phyloP scores from a whole-genome alignment of 2,113 vertebrate genomes.

The Alaudala cheleensis region DNA sequence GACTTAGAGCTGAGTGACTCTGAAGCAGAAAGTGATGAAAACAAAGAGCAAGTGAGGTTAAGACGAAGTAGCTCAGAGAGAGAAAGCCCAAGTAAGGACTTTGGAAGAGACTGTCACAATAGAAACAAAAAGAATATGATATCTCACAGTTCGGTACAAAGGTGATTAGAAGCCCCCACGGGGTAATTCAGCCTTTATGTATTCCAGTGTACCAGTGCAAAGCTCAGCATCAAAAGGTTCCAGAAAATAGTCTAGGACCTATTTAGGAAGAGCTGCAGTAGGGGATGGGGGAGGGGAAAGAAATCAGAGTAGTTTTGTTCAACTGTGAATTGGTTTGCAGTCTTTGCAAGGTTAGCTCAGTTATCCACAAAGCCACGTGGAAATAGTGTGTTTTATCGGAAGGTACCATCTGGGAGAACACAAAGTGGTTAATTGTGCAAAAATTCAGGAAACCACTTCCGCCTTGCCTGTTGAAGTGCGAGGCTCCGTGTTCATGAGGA shows the following conservation, averaged over 20 bases:
- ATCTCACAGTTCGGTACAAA: slow-evolving; percentile 84
- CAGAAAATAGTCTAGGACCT: slow-evolving; percentile 28
- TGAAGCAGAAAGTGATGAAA: slow-evolving; percentile 88
- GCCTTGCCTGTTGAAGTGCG: not conserved
- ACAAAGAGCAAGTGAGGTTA: slow-evolving; percentile 76
- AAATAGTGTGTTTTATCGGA: not conserved
- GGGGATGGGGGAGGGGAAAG: not conserved
- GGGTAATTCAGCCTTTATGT: slow-evolving; percentile 50
- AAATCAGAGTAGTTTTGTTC: slow-evolving; percentile 14
- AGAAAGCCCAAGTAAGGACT: slow-evolving; percentile 72
- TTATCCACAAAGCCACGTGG: not conserved
- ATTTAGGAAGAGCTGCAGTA: slow-evolving; percentile 37
- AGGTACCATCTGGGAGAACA: slow-evolving; percentile 2
- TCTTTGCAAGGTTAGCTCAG: slow-evolving; percentile 17
- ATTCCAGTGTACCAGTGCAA: slow-evolving; percentile 46
- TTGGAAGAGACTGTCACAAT: slow-evolving; percentile 71
- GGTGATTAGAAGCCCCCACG: slow-evolving; percentile 82
- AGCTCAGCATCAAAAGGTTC: slow-evolving; percentile 63
- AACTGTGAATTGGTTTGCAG: slow-evolving; percentile 51
- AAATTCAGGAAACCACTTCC: not conserved
- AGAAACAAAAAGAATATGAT: slow-evolving; percentile 80
- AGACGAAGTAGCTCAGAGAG: slow-evolving; percentile 69
- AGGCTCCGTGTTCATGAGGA: not conserved
- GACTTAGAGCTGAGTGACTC: slow-evolving; percentile 96
- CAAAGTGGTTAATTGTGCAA: not conserved